A percentile compares a stretch with the other conserved stretches of the same genome.
phyloP scores from a whole-genome alignment of 1,140 invertebrate genomes.

The Pseudachorutes palmiensis region DNA sequence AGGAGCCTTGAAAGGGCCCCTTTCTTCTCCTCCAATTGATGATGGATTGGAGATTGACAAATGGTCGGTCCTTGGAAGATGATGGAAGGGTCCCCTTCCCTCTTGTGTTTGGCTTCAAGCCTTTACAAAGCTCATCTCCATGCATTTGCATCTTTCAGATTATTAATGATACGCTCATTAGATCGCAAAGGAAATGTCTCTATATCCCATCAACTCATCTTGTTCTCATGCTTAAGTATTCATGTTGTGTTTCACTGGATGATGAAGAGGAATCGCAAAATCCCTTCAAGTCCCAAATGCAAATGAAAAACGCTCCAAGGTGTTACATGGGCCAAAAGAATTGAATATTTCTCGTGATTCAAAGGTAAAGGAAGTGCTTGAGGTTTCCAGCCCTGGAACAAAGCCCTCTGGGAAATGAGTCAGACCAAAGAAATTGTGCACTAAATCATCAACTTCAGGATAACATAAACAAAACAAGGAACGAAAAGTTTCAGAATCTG shows the following conservation, averaged over 20 bases:
- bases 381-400: no score
- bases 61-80: not conserved
- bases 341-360: no score
- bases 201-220: not conserved
- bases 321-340: no score
- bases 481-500: no score
- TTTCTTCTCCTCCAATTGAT: slow-evolving; percentile 9
- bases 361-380: no score
- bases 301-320: no score
- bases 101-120: not conserved
- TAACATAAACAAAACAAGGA: no score
- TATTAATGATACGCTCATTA: slow-evolving; percentile 12
- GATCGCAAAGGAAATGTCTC: not conserved
- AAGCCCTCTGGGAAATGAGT: no score
- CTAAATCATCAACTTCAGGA: no score
- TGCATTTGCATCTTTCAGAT: slow-evolving; percentile 14
- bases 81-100: not conserved
- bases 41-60: slow-evolving; percentile 25
- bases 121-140: not conserved
- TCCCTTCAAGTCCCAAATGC: no score
- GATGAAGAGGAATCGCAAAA: no score
- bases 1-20: slow-evolving; percentile 1
- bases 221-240: slow-evolving; percentile 24
- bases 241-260: slow-evolving; percentile 1
- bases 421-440: no score